A percentile compares a stretch with the other conserved stretches of the same genome.
Evolutionary conservation across 2,888 invertebrate genomes (phyloP).

Genomic region (Lathronympha strigana): DNA sequence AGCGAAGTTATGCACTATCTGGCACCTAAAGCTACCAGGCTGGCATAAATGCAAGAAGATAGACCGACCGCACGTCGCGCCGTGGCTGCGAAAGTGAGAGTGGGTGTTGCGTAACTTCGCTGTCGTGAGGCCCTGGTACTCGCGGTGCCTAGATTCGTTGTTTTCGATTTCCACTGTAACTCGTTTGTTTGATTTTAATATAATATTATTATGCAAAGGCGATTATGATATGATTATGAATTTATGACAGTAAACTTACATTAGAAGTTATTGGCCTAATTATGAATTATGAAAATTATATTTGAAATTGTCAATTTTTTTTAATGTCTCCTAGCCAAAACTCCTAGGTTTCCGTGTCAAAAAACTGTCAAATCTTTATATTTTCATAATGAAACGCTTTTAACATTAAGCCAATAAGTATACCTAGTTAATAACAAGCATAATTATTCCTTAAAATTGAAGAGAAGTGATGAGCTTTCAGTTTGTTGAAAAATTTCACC

Average conservation of each 20-base stretch:
- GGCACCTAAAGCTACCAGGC: conserved; percentile 50
- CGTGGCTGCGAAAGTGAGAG: conserved; percentile 79
- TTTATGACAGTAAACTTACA: not conserved
- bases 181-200: conserved; percentile 4
- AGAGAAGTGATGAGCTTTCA: too few species aligned
- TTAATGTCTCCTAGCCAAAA: too few species aligned
- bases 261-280: too few species aligned
- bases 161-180: conserved; percentile 36
- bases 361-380: too few species aligned
- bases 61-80: conserved; percentile 34
- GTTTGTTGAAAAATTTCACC: too few species aligned
- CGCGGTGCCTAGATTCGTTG: conserved; percentile 53
- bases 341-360: too few species aligned
- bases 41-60: conserved; percentile 48
- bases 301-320: too few species aligned
- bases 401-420: too few species aligned
- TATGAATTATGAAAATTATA: too few species aligned
- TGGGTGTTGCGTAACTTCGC: conserved; percentile 73
- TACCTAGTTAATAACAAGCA: too few species aligned
- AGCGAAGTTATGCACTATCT: conserved; percentile 37
- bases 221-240: not conserved
- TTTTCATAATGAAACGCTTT: too few species aligned
- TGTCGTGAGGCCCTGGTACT: conserved; percentile 71
- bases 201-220: not conserved
- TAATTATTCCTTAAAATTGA: too few species aligned